phyloP scores from a whole-genome alignment of 2,113 vertebrate genomes.

The Bufo gargarizans region DNA sequence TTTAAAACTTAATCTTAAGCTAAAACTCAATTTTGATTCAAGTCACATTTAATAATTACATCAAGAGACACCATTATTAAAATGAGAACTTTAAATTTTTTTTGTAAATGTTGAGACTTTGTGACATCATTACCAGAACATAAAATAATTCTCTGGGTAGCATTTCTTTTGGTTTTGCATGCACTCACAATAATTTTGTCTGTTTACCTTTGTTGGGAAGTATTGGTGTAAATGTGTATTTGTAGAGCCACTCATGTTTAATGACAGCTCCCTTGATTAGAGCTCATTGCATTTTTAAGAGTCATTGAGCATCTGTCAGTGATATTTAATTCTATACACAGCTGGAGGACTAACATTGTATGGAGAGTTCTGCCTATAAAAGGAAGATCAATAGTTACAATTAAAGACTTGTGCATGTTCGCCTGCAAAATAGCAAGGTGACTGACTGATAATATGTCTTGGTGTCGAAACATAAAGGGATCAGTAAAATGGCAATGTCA shows the following conservation, averaged over 20 bases:
- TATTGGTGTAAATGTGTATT: background rate
- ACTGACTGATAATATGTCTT: background rate
- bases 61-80: background rate
- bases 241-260: background rate
- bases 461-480: background rate
- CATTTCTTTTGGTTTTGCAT: background rate
- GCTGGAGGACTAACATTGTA: slow-evolving; percentile 4
- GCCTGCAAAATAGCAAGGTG: slow-evolving; percentile 2
- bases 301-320: slow-evolving; percentile 24
- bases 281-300: slow-evolving; percentile 14
- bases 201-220: background rate
- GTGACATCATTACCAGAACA: background rate
- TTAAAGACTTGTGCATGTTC: background rate
- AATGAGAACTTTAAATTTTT: background rate
- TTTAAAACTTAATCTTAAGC: no score
- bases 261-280: slow-evolving; percentile 15
- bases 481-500: background rate
- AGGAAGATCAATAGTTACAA: slow-evolving; percentile 16
- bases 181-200: background rate
- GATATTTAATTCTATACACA: slow-evolving; percentile 17
- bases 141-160: background rate
- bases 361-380: background rate
- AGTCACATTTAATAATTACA: no score
- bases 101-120: background rate
- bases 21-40: no score